A percentile compares a stretch with the other conserved stretches of the same genome.
Conservation (phyloP, 2,113 vertebrate genomes). For the Pampusana beccarii region DNA sequence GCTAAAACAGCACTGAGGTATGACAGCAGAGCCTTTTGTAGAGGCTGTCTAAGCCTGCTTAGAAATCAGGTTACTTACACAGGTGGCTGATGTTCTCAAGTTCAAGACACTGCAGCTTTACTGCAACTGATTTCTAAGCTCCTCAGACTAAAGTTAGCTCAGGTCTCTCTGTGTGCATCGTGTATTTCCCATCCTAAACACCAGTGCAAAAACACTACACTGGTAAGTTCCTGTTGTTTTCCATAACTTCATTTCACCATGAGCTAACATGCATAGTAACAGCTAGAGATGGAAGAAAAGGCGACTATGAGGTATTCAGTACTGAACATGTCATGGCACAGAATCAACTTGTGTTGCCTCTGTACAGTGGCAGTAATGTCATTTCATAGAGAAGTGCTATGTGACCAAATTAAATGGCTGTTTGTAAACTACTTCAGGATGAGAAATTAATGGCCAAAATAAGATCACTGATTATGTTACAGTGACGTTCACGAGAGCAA, state of each 20-base stretch:
- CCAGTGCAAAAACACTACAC: neutral
- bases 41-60: neutral
- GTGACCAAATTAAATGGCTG: neutral
- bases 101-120: neutral
- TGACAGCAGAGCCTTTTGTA: neutral
- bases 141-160: neutral
- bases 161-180: neutral
- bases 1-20: neutral
- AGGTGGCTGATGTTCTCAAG: neutral
- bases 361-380: neutral
- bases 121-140: neutral
- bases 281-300: neutral
- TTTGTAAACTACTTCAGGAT: neutral
- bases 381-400: neutral
- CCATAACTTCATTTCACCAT: neutral
- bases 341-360: neutral
- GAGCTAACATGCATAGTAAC: neutral
- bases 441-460: neutral
- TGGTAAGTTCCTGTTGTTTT: neutral
- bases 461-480: neutral
- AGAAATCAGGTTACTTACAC: neutral
- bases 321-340: neutral
- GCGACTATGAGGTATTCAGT: neutral
- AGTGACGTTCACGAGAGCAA: neutral
- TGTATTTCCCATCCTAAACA: neutral